Evolutionary conservation across 2,888 invertebrate species (phyloP).

Genomic region (Lumbricus terrestris): DNA sequence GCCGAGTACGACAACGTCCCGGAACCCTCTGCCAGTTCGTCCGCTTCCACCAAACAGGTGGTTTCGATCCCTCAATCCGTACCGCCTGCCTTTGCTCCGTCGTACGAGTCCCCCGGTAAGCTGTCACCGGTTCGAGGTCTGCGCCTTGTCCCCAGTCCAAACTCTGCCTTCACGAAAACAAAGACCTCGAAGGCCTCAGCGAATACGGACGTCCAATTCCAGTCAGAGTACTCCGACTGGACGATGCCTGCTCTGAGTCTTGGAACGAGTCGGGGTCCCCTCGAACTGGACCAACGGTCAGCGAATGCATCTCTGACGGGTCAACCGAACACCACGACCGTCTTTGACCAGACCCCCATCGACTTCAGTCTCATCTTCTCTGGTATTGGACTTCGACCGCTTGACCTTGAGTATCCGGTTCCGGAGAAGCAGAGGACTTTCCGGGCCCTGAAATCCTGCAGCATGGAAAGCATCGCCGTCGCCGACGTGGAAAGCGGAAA

Average conservation of each 20-base stretch:
- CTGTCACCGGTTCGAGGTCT: neutral
- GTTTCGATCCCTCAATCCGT: neutral
- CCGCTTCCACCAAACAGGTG: no score
- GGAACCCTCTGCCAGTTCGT: neutral
- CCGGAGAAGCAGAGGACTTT: neutral
- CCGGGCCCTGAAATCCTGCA: neutral
- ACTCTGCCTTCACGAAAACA: constrained; percentile 15
- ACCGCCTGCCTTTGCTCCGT: neutral
- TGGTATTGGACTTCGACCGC: neutral
- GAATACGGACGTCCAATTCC: neutral
- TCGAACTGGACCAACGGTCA: neutral
- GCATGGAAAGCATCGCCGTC: neutral
- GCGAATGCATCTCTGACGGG: neutral
- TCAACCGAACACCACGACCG: neutral
- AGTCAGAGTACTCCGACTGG: neutral
- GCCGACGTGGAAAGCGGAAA: neutral
- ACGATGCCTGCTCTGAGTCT: neutral
- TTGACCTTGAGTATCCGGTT: neutral
- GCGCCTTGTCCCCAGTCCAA: neutral
- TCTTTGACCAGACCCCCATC: neutral
- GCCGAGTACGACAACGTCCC: constrained; percentile 11
- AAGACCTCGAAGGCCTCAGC: neutral
- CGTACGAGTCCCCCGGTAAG: neutral
- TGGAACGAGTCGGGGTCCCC: neutral
- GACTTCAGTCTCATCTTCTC: neutral